These are phyloP conservation scores for Cryptomyrus ogoouensis DNA, from an alignment of 2,113 vertebrate genomes.

Conservation along the genomic window DNA sequence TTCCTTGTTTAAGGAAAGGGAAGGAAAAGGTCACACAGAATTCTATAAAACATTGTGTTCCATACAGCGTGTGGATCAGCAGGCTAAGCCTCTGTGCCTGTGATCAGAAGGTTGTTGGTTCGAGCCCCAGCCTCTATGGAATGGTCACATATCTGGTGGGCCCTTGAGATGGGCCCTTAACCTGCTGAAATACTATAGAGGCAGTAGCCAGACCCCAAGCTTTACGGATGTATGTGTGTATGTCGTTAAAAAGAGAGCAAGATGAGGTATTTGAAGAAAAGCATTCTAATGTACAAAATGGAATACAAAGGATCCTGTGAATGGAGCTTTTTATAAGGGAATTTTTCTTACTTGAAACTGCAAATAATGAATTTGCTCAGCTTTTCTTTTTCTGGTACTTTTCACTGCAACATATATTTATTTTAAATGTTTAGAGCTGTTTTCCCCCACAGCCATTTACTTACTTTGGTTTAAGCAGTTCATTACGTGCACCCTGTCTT, in stretches of 20 bases:
- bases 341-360: neutral
- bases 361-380: neutral
- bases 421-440: neutral
- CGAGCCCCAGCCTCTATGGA: neutral
- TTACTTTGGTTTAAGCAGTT: slow-evolving; percentile 38
- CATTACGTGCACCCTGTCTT: slow-evolving; percentile 44
- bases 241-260: neutral
- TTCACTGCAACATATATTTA: neutral
- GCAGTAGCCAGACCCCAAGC: neutral
- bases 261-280: neutral
- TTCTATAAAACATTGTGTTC: neutral
- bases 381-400: neutral
- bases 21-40: neutral
- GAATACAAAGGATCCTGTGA: neutral
- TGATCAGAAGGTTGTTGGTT: neutral
- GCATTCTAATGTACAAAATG: neutral
- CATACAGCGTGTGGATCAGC: neutral
- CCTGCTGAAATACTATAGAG: neutral
- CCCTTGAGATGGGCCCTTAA: neutral
- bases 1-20: neutral
- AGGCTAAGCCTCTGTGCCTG: neutral
- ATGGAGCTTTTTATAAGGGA: neutral
- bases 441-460: neutral
- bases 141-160: neutral
- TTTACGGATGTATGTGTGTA: neutral